Percentiles rank a stretch among this genome's conserved stretches.
Evolutionary conservation across 2,797 vertebrate species (phyloP).

Genomic region (Zalophus californianus): DNA sequence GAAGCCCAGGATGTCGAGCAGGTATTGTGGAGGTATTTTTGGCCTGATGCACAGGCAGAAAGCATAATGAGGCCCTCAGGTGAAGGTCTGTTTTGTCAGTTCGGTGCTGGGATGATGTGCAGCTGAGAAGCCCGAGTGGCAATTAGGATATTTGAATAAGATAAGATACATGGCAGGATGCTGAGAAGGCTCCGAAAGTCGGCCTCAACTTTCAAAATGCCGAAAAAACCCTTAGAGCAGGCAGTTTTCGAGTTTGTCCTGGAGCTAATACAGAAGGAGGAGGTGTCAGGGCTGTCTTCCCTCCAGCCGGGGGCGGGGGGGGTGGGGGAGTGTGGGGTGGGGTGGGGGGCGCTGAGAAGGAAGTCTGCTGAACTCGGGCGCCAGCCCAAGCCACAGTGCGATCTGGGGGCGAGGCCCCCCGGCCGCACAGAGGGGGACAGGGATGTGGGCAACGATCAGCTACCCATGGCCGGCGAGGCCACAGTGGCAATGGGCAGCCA

Average conservation of each 20-base stretch:
- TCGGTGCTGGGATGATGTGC: conserved; percentile 84
- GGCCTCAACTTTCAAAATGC: conserved; percentile 80
- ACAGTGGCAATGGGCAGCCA: fast-evolving
- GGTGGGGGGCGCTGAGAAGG: neutral
- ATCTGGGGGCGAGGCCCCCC: neutral
- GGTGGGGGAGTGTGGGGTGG: no score
- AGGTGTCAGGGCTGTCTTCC: neutral
- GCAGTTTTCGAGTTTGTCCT: conserved; percentile 79
- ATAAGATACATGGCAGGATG: conserved; percentile 84
- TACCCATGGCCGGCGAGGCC: fast-evolving
- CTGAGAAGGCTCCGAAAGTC: conserved; percentile 83
- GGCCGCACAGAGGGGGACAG: fast-evolving
- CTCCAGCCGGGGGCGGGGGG: neutral
- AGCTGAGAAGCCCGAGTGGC: conserved; percentile 84
- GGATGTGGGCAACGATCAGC: fast-evolving
- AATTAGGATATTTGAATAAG: conserved; percentile 87
- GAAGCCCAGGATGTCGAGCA: conserved; percentile 83
- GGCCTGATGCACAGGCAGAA: conserved; percentile 81
- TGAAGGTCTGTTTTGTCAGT: conserved; percentile 88
- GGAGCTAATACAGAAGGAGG: neutral
- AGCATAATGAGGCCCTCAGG: conserved; percentile 92
- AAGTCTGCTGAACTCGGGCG: neutral
- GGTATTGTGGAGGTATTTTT: conserved; percentile 87
- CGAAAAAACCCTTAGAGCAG: conserved; percentile 77
- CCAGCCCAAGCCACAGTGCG: fast-evolving